These are phyloP conservation scores for Benitochromis conjunctus DNA, from an alignment of 2,113 vertebrate species.

Conservation along the genomic window DNA sequence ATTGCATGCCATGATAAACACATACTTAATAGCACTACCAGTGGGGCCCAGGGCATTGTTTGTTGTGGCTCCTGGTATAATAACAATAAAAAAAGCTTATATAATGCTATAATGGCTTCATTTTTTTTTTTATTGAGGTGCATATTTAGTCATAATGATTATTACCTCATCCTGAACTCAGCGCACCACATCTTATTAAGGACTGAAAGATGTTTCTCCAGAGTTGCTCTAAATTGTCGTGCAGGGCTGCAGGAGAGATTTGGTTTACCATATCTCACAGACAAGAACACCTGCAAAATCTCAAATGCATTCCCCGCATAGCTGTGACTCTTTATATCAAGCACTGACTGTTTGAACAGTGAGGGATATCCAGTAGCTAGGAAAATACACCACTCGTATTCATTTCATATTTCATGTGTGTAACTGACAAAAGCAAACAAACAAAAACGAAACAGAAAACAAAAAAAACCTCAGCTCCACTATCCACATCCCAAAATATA, in stretches of 20 bases:
- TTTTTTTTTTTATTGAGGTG: neutral
- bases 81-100: neutral
- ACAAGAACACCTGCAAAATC: neutral
- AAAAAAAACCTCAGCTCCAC: neutral
- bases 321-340: neutral
- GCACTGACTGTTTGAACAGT: slow-evolving; percentile 2
- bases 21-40: neutral
- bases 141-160: neutral
- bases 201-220: neutral
- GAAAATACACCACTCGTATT: neutral
- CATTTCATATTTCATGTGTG: neutral
- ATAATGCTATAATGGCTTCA: neutral
- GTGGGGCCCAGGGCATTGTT: neutral
- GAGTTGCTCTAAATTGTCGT: neutral
- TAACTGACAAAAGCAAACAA: neutral
- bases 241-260: neutral
- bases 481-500: neutral
- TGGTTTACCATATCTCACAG: neutral
- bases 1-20: neutral
- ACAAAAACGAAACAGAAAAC: neutral
- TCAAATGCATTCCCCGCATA: slow-evolving; percentile 9
- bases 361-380: neutral
- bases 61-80: neutral
- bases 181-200: slow-evolving; percentile 10
- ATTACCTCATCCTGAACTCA: slow-evolving; percentile 1